Evolutionary conservation across 2,113 vertebrate genomes (phyloP).

Genomic region (Neodontobutis hainanensis): DNA sequence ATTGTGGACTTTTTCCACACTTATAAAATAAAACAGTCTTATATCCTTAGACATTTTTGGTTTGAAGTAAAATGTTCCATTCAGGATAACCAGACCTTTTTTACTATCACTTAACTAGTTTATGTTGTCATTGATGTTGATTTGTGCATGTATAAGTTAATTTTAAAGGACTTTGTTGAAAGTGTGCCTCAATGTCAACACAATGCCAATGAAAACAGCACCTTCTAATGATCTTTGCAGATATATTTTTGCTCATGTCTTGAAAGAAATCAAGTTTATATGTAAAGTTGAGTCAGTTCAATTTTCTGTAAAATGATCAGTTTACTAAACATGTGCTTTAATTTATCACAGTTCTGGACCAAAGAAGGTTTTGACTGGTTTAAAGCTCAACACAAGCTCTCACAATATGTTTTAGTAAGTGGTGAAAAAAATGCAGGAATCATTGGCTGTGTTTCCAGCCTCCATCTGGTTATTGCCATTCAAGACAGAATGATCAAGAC

Average conservation of each 20-base stretch:
- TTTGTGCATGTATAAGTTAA: constrained; percentile 46
- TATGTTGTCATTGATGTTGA: too few species aligned
- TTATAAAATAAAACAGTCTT: constrained; percentile 18
- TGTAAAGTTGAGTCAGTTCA: constrained; percentile 32
- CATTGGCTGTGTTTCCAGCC: background rate
- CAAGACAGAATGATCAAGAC: constrained; percentile 3
- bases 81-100: too few species aligned
- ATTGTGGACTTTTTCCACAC: constrained; percentile 29
- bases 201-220: constrained; percentile 60
- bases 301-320: constrained; percentile 11
- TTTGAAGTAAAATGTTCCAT: too few species aligned
- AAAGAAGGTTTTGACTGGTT: background rate
- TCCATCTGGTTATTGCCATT: background rate
- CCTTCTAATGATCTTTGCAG: constrained; percentile 61
- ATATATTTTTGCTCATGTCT: constrained; percentile 31
- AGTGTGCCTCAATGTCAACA: constrained; percentile 38
- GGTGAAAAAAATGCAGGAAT: background rate
- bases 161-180: constrained; percentile 43
- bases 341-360: background rate
- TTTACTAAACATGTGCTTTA: constrained; percentile 6
- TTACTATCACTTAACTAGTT: too few species aligned
- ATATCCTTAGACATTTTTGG: constrained; percentile 6
- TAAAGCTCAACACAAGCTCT: background rate
- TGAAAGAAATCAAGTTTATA: constrained; percentile 37
- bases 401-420: background rate